Evolutionary conservation across 1,140 invertebrate species (phyloP).

Genomic region (Solen grandis): DNA sequence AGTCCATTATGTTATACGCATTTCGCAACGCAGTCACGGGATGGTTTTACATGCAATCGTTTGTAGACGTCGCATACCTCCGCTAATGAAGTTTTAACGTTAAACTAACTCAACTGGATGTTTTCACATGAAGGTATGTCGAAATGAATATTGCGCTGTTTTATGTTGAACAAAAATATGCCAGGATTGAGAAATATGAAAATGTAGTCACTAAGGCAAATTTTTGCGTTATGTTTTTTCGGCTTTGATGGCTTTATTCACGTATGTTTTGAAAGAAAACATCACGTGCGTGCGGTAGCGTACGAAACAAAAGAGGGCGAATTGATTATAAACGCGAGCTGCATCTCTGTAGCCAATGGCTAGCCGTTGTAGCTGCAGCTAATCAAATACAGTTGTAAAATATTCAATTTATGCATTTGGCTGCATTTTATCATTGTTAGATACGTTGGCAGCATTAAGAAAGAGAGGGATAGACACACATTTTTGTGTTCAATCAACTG

Average conservation of each 20-base stretch:
- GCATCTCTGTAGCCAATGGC: no score
- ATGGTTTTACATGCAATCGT: not conserved
- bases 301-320: not conserved
- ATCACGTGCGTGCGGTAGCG: not conserved
- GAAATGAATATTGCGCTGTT: constrained; percentile 56
- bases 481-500: no score
- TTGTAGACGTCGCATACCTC: constrained; percentile 25
- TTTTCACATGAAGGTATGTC: constrained; percentile 51
- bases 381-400: no score
- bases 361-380: no score
- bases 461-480: no score
- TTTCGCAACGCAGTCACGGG: not conserved
- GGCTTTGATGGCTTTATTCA: constrained; percentile 49
- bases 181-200: constrained; percentile 53
- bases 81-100: constrained; percentile 58
- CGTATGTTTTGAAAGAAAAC: constrained; percentile 51
- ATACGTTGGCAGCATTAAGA: no score
- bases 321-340: not conserved
- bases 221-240: constrained; percentile 54
- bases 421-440: not conserved
- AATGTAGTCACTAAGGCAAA: constrained; percentile 46
- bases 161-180: constrained; percentile 50
- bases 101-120: constrained; percentile 52
- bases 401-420: not conserved
- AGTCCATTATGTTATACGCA: not conserved